A percentile compares a stretch with the other conserved stretches of the same genome.
These are phyloP conservation scores for Zoanthus solanderi DNA, from an alignment of 92 coral and sea anemone genomes.

Conservation along the genomic window DNA sequence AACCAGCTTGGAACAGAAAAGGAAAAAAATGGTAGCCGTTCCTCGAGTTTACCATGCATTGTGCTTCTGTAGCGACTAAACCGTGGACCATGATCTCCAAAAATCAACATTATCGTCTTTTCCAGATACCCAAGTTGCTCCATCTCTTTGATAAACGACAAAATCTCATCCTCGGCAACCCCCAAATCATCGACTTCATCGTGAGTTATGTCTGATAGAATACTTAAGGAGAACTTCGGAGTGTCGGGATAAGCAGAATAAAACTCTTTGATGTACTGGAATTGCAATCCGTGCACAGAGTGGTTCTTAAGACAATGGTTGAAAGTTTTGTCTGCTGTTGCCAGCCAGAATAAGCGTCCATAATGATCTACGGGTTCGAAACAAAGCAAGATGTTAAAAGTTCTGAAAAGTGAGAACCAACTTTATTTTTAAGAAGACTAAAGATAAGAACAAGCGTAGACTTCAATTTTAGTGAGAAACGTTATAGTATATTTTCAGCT, in stretches of 20 bases:
- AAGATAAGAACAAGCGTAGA: no score
- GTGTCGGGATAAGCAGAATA: slow-evolving; percentile 67
- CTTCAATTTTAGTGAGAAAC: no score
- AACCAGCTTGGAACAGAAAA: slow-evolving; percentile 69
- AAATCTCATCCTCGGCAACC: slow-evolving; percentile 55
- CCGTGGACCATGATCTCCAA: slow-evolving; percentile 70
- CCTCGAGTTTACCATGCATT: slow-evolving; percentile 70
- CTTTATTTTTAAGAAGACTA: background rate
- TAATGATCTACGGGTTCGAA: slow-evolving; percentile 62
- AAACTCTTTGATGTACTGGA: slow-evolving; percentile 68
- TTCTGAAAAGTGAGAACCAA: background rate
- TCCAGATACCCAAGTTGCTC: slow-evolving; percentile 49
- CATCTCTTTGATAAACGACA: slow-evolving; percentile 49
- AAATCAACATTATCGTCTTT: slow-evolving; percentile 52
- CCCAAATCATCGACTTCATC: slow-evolving; percentile 58
- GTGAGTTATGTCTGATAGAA: slow-evolving; percentile 60
- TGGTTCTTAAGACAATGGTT: slow-evolving; percentile 65
- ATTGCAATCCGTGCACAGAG: slow-evolving; percentile 63
- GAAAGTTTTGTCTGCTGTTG: slow-evolving; percentile 45
- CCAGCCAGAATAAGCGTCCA: slow-evolving; percentile 70
- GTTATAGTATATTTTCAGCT: no score
- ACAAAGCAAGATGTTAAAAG: background rate
- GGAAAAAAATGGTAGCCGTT: slow-evolving; percentile 67
- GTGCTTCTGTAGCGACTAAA: slow-evolving; percentile 68
- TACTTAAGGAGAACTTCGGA: slow-evolving; percentile 61